Evolutionary conservation across 2,797 vertebrate species (phyloP).

Genomic region (Rhinella marina): DNA sequence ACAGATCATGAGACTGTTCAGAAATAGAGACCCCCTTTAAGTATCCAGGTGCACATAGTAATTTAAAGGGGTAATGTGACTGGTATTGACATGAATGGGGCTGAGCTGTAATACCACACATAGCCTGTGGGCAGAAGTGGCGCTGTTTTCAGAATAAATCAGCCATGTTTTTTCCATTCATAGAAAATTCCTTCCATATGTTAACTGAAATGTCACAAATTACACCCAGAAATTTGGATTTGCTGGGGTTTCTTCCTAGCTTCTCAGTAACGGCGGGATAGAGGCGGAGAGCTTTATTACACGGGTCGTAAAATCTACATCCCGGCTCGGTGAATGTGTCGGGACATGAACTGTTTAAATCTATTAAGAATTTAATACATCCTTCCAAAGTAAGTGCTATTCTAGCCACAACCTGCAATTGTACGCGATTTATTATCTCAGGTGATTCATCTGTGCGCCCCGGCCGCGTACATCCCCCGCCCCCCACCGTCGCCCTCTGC

Average conservation of each 20-base stretch:
- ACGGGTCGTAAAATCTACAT: conserved; percentile 48
- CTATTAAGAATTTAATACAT: conserved; percentile 76
- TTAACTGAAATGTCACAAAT: no score
- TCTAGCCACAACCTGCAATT: conserved; percentile 56
- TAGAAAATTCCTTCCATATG: no score
- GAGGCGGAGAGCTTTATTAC: conserved; percentile 27
- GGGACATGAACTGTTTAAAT: conserved; percentile 76
- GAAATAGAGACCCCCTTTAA: no score
- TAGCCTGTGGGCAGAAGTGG: no score
- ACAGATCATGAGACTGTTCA: not conserved
- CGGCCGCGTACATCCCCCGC: conserved; percentile 6
- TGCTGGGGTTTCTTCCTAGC: not conserved
- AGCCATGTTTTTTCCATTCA: no score
- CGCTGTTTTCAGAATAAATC: no score
- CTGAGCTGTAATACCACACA: no score
- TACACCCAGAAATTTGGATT: not conserved
- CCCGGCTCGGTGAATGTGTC: conserved; percentile 67
- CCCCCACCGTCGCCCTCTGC: not conserved
- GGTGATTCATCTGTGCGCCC: conserved; percentile 39
- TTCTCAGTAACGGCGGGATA: not conserved
- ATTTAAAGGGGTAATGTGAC: no score
- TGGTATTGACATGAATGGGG: no score
- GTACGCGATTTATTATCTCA: conserved; percentile 60
- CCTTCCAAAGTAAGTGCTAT: conserved; percentile 65
- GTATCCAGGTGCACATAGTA: no score